Evolutionary conservation across 2,113 vertebrate species (phyloP).

Genomic region (Channa argus): DNA sequence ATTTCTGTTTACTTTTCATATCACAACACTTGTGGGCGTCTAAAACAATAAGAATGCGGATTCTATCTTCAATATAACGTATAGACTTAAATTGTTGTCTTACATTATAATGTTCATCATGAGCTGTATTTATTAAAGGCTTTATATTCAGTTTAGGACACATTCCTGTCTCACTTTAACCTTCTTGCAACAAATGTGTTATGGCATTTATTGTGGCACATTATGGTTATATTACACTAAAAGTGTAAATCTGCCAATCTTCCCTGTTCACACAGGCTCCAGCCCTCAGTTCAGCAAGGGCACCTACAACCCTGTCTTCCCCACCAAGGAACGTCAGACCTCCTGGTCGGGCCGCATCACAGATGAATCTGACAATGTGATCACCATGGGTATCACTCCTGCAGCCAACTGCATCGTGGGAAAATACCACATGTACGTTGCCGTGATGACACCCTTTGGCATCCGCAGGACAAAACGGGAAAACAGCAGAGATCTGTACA

Average conservation of each 20-base stretch:
- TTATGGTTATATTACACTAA: too few species aligned
- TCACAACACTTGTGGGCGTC: too few species aligned
- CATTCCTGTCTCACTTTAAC: too few species aligned
- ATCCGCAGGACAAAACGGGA: slow-evolving; percentile 88
- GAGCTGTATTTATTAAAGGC: too few species aligned
- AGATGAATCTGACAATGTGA: slow-evolving; percentile 66
- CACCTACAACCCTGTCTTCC: slow-evolving; percentile 89
- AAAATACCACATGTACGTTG: slow-evolving; percentile 91
- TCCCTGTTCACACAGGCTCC: slow-evolving; percentile 79
- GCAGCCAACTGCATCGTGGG: slow-evolving; percentile 89
- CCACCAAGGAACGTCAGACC: slow-evolving; percentile 79
- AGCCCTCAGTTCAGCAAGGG: slow-evolving; percentile 92
- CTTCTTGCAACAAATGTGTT: too few species aligned
- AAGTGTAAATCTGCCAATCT: background rate
- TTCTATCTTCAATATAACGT: too few species aligned
- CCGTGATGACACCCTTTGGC: slow-evolving; percentile 89
- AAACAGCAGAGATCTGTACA: slow-evolving; percentile 82
- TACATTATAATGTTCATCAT: too few species aligned
- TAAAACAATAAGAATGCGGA: too few species aligned
- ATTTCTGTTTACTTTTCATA: too few species aligned
- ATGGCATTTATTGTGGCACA: too few species aligned
- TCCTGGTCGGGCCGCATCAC: slow-evolving; percentile 87
- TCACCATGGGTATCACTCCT: slow-evolving; percentile 88
- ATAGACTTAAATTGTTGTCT: too few species aligned
- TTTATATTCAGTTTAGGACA: too few species aligned